Conservation (phyloP, 2,888 invertebrate genomes). For the Microctonus brassicae region DNA sequence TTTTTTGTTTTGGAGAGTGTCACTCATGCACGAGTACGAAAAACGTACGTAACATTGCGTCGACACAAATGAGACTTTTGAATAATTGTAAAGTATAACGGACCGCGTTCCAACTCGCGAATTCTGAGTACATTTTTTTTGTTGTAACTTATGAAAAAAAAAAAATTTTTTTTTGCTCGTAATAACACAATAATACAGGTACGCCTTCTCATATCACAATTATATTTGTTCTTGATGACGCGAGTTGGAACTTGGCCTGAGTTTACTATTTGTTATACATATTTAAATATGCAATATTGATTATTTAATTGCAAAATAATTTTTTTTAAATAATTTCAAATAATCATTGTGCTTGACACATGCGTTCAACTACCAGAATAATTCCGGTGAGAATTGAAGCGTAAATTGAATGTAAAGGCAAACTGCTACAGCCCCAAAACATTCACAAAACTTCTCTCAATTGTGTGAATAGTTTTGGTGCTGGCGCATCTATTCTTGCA, state of each 20-base stretch:
- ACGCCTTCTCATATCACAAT: conserved; percentile 14
- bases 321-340: neutral
- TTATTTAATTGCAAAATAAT: neutral
- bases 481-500: neutral
- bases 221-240: conserved; percentile 29
- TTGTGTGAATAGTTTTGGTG: conserved; percentile 10
- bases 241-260: conserved; percentile 58
- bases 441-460: conserved; percentile 15
- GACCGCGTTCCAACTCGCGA: conserved; percentile 55
- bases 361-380: neutral
- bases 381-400: conserved; percentile 9
- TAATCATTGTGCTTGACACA: neutral
- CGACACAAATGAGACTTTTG: conserved; percentile 14
- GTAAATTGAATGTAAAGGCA: neutral
- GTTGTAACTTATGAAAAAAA: neutral
- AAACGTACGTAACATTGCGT: neutral
- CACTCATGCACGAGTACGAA: neutral
- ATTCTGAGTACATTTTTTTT: neutral
- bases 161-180: neutral
- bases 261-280: neutral
- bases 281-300: neutral
- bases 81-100: neutral
- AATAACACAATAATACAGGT: neutral
- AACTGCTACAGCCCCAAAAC: conserved; percentile 8
- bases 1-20: neutral